phyloP scores from a whole-genome alignment of 2,797 vertebrate species.

The Enteromius argenteus region DNA sequence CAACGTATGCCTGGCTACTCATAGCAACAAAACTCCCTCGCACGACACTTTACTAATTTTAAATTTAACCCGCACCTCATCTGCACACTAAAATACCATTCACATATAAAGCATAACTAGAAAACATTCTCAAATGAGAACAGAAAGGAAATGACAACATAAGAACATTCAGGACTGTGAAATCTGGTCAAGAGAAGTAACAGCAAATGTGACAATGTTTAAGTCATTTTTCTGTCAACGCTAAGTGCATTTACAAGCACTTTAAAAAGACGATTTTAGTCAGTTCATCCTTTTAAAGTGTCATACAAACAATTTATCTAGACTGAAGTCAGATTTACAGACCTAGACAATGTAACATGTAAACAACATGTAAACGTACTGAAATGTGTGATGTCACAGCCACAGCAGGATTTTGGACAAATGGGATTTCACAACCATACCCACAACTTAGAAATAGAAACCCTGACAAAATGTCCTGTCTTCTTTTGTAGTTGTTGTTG shows the following conservation, averaged over 20 bases:
- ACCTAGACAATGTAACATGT: not conserved
- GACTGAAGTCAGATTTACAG: not conserved
- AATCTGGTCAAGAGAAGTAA: not conserved
- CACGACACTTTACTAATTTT: not conserved
- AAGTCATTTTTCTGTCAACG: not conserved
- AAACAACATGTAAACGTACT: not conserved
- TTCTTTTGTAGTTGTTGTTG: not conserved
- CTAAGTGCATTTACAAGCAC: not conserved
- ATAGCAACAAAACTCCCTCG: not conserved
- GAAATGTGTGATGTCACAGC: not conserved
- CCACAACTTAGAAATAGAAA: not conserved
- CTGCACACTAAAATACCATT: not conserved
- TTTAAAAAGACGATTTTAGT: not conserved
- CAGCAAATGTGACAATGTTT: not conserved
- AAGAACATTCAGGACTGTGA: not conserved
- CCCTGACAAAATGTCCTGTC: not conserved
- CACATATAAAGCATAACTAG: not conserved
- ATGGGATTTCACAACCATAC: not conserved
- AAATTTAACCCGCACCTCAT: not conserved
- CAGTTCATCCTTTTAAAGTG: conserved; percentile 11
- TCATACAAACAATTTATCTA: not conserved
- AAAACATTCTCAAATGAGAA: conserved; percentile 4
- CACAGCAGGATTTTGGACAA: not conserved
- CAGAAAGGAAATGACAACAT: conserved; percentile 13
- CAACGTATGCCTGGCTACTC: not conserved